Conservation (phyloP, 1,140 invertebrate genomes). For the Apis laboriosa region DNA sequence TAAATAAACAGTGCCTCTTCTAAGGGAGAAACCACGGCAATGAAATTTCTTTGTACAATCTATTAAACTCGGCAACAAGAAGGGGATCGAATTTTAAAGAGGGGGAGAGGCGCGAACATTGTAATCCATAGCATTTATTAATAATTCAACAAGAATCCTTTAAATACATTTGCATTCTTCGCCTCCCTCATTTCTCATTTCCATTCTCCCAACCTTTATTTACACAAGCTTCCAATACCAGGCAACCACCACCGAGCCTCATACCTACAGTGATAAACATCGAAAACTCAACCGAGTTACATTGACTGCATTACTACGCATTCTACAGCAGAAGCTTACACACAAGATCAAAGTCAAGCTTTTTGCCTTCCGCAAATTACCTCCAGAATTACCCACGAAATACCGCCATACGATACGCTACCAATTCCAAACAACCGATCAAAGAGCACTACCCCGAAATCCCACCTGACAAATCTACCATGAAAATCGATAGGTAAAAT, state of each 20-base stretch:
- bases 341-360: background rate
- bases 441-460: background rate
- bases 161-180: background rate
- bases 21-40: background rate
- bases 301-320: too few relatives aligned
- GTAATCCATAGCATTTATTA: constrained; percentile 8
- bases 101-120: background rate
- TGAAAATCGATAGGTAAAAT: background rate
- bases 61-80: background rate
- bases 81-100: constrained; percentile 18
- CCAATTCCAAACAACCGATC: background rate
- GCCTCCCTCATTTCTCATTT: background rate
- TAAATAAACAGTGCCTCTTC: background rate
- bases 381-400: background rate
- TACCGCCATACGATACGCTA: background rate
- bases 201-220: background rate
- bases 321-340: background rate
- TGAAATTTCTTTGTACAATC: constrained; percentile 1
- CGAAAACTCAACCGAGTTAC: too few relatives aligned
- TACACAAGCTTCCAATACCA: too few relatives aligned
- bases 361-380: background rate
- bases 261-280: too few relatives aligned
- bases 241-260: too few relatives aligned
- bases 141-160: constrained; percentile 8
- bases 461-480: background rate